phyloP scores from a whole-genome alignment of 2,888 invertebrate species.

The Megamerina dolium region DNA sequence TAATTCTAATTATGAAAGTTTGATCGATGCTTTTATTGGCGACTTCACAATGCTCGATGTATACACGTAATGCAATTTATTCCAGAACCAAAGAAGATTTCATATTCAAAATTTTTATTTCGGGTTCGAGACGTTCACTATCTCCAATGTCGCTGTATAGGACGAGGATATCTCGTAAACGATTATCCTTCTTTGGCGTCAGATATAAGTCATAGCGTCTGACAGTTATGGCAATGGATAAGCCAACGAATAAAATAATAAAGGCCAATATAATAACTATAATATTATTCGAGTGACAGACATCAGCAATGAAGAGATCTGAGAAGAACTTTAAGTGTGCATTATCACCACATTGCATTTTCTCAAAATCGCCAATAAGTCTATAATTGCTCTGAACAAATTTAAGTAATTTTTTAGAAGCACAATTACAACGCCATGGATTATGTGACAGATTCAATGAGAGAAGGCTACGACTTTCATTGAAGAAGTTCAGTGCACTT shows the following conservation, averaged over 20 bases:
- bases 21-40: conserved; percentile 41
- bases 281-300: conserved; percentile 48
- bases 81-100: conserved; percentile 83
- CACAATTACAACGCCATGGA: conserved; percentile 65
- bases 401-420: conserved; percentile 55
- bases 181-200: conserved; percentile 61
- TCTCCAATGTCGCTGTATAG: conserved; percentile 64
- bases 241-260: conserved; percentile 49
- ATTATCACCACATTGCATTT: conserved; percentile 36
- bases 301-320: conserved; percentile 37
- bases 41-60: conserved; percentile 48
- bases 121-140: conserved; percentile 58
- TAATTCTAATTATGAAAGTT: too few relatives aligned
- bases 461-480: conserved; percentile 49
- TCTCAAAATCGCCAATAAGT: conserved; percentile 35
- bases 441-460: conserved; percentile 58
- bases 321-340: conserved; percentile 22
- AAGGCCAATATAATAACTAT: conserved; percentile 46
- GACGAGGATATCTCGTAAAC: conserved; percentile 70
- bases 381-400: conserved; percentile 51
- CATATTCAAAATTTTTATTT: conserved; percentile 63
- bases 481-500: conserved; percentile 46
- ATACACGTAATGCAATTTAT: conserved; percentile 69
- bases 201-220: conserved; percentile 61
- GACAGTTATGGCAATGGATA: conserved; percentile 50